Conservation (phyloP, 2,888 invertebrate species). For the Panorpa germanica region DNA sequence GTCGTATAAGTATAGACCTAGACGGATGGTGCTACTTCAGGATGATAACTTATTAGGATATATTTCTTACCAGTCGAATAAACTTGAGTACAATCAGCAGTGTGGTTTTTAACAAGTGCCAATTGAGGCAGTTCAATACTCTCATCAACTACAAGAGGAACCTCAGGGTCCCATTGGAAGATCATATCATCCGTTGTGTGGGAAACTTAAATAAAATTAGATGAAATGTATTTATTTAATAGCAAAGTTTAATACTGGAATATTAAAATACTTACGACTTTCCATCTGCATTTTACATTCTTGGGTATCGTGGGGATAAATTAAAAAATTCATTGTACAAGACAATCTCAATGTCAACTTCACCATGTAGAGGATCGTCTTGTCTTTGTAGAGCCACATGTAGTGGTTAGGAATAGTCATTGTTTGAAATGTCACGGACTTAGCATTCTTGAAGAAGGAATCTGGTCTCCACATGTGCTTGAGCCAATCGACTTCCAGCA, state of each 20-base stretch:
- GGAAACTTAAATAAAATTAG: slow-evolving; percentile 43
- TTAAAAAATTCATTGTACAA: slow-evolving; percentile 87
- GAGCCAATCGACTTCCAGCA: slow-evolving; percentile 78
- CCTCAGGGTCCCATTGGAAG: slow-evolving; percentile 84
- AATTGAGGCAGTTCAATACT: slow-evolving; percentile 83
- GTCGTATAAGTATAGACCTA: background rate
- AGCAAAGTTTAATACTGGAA: background rate
- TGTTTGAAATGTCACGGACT: slow-evolving; percentile 82
- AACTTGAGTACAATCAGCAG: slow-evolving; percentile 81
- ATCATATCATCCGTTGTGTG: slow-evolving; percentile 88
- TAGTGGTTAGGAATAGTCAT: slow-evolving; percentile 93
- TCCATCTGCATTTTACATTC: slow-evolving; percentile 90
- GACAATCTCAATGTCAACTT: slow-evolving; percentile 78
- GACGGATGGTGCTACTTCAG: background rate
- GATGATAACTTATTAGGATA: background rate
- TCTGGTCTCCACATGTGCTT: slow-evolving; percentile 90
- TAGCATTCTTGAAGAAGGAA: slow-evolving; percentile 87
- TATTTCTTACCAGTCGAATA: slow-evolving; percentile 59
- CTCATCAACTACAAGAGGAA: slow-evolving; percentile 74
- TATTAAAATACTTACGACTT: slow-evolving; percentile 48
- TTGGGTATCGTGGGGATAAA: slow-evolving; percentile 88
- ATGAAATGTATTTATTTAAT: slow-evolving; percentile 3
- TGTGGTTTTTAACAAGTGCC: slow-evolving; percentile 65
- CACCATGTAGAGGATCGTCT: slow-evolving; percentile 71
- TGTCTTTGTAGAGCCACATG: slow-evolving; percentile 76